A percentile compares a stretch with the other conserved stretches of the same genome.
Conservation (phyloP, 2,888 invertebrate genomes). For the Zaprionus bogoriensis region DNA sequence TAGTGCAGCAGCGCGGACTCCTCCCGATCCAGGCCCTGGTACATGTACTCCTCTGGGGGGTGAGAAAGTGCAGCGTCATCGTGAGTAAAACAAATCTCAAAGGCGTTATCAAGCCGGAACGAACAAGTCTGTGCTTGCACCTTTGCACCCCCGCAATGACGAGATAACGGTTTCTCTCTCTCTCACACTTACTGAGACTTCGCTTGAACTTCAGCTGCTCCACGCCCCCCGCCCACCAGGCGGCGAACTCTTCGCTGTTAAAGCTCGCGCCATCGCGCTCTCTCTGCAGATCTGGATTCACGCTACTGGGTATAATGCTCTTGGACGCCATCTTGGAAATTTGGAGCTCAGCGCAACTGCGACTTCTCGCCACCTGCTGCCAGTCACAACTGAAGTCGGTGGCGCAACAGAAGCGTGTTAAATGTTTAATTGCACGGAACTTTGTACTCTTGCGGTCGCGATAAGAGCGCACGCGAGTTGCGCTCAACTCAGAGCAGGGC, state of each 20-base stretch:
- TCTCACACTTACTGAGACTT: slow-evolving; percentile 50
- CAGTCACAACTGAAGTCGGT: background rate
- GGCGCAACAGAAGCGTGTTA: background rate
- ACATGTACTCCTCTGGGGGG: slow-evolving; percentile 48
- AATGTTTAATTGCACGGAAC: background rate
- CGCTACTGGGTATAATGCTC: slow-evolving; percentile 66
- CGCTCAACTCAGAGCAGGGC: background rate
- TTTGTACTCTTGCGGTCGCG: background rate
- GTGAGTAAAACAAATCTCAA: slow-evolving; percentile 20
- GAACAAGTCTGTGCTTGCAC: background rate
- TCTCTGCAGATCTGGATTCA: slow-evolving; percentile 88
- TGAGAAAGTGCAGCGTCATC: slow-evolving; percentile 46
- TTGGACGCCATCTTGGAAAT: slow-evolving; percentile 46
- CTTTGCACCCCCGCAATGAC: slow-evolving; percentile 7
- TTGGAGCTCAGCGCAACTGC: background rate
- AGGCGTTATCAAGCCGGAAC: background rate
- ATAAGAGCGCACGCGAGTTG: slow-evolving; percentile 2
- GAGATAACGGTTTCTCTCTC: slow-evolving; percentile 5
- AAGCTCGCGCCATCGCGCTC: slow-evolving; percentile 90
- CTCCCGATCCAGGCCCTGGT: slow-evolving; percentile 42
- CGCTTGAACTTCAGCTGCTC: slow-evolving; percentile 83
- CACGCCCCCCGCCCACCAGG: slow-evolving; percentile 89
- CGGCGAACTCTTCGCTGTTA: slow-evolving; percentile 88
- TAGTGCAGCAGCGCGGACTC: slow-evolving; percentile 42
- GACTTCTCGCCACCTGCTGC: slow-evolving; percentile 9